A percentile compares a stretch with the other conserved stretches of the same genome.
These are phyloP conservation scores for Danio tinwini DNA, from an alignment of 2,797 vertebrate species.

Conservation along the genomic window DNA sequence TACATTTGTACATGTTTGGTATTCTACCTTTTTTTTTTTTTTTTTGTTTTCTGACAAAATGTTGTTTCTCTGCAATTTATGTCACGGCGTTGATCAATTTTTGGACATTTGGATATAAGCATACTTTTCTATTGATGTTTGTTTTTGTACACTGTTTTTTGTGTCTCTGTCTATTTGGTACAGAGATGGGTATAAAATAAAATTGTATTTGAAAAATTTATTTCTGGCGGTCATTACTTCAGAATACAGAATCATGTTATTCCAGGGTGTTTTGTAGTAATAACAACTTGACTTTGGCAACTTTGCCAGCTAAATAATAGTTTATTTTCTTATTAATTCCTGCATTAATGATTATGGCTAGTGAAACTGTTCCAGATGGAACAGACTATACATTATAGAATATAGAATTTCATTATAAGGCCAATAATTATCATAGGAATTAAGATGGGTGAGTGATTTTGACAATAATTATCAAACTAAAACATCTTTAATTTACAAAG, in stretches of 20 bases:
- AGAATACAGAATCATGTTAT: neutral
- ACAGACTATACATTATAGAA: no score
- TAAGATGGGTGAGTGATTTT: no score
- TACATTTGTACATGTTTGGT: conserved; percentile 79
- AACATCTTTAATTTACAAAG: no score
- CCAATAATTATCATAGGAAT: no score
- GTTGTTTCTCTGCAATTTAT: conserved; percentile 59
- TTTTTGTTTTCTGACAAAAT: conserved; percentile 64
- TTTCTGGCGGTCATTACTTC: conserved; percentile 1
- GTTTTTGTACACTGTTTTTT: conserved; percentile 86
- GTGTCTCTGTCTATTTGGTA: conserved; percentile 79
- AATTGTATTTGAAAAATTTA: conserved; percentile 74
- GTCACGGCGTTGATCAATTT: conserved; percentile 70
- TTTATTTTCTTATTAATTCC: no score
- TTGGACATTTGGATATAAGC: conserved; percentile 84
- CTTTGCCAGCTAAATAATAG: no score
- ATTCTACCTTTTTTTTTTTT: conserved; percentile 74
- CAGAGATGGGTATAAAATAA: conserved; percentile 81
- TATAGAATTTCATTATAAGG: no score
- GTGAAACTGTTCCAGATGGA: no score
- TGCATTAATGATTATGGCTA: no score
- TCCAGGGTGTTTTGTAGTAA: neutral
- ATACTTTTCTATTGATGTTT: conserved; percentile 88
- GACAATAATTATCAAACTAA: no score
- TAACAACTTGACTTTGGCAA: neutral